These are phyloP conservation scores for Sebastiscus tertius DNA, from an alignment of 2,797 vertebrate species.

Conservation along the genomic window DNA sequence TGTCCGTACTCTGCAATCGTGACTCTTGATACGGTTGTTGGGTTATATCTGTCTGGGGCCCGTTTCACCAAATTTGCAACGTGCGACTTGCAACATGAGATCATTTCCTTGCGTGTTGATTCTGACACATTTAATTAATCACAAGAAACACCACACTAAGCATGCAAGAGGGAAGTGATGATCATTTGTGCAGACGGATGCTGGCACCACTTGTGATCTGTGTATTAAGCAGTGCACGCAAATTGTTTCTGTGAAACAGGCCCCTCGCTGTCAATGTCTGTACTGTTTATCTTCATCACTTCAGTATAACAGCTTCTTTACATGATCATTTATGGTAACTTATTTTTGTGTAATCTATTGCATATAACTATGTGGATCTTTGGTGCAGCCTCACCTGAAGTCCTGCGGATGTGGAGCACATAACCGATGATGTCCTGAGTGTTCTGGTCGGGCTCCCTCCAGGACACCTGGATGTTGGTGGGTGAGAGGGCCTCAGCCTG, in stretches of 20 bases:
- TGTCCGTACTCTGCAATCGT: neutral
- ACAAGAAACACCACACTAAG: neutral
- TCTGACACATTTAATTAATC: neutral
- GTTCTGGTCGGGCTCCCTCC: constrained; percentile 91
- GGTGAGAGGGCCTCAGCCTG: constrained; percentile 89
- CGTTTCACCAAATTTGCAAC: neutral
- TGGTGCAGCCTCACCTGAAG: constrained; percentile 81
- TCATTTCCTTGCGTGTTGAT: neutral
- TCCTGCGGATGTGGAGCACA: constrained; percentile 94
- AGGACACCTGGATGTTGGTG: constrained; percentile 93
- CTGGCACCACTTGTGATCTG: neutral
- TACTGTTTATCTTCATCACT: neutral
- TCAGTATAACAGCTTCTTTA: neutral
- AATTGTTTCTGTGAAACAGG: neutral
- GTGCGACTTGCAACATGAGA: neutral
- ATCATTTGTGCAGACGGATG: neutral
- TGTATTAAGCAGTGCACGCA: neutral
- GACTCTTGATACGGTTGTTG: neutral
- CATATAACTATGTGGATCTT: neutral
- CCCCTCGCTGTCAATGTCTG: neutral
- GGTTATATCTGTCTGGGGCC: neutral
- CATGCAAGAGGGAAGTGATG: neutral
- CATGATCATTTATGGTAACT: neutral
- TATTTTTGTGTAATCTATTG: neutral
- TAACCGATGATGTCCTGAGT: constrained; percentile 97